phyloP scores from a whole-genome alignment of 1,140 invertebrate species.

The Drosophila funebris region DNA sequence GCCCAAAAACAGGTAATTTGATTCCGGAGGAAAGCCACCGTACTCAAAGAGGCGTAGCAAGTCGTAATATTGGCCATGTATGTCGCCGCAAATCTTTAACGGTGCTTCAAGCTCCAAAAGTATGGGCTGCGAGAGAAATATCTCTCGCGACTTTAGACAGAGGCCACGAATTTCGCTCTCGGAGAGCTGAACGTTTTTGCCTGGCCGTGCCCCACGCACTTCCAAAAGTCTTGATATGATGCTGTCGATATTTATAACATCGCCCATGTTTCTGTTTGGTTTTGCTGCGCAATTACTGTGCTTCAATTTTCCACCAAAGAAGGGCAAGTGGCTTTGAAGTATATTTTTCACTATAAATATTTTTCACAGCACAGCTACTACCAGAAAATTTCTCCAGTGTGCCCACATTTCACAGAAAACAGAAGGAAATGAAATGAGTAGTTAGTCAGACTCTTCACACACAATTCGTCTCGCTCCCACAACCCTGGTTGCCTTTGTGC shows the following conservation, averaged over 20 bases:
- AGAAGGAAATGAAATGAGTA: slow-evolving; percentile 55
- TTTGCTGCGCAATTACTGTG: slow-evolving; percentile 55
- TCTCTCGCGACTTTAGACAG: slow-evolving; percentile 98
- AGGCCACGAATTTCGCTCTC: slow-evolving; percentile 98
- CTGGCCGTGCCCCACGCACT: slow-evolving; percentile 82
- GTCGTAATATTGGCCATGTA: slow-evolving; percentile 99
- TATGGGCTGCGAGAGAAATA: slow-evolving; percentile 99
- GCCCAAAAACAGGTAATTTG: slow-evolving; percentile 99
- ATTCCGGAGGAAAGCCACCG: slow-evolving; percentile 99
- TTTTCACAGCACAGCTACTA: slow-evolving; percentile 71
- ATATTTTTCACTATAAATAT: slow-evolving; percentile 69
- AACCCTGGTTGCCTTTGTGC: background rate
- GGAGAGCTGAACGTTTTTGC: slow-evolving; percentile 98
- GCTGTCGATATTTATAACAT: slow-evolving; percentile 83
- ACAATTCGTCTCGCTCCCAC: slow-evolving; percentile 23
- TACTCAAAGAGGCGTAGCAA: slow-evolving; percentile 99
- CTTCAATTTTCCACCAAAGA: slow-evolving; percentile 53
- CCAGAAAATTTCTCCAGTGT: slow-evolving; percentile 68
- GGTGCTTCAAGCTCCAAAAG: slow-evolving; percentile 98
- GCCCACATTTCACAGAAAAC: slow-evolving; percentile 43
- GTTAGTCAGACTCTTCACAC: slow-evolving; percentile 45
- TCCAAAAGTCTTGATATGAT: slow-evolving; percentile 81
- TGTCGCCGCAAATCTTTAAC: slow-evolving; percentile 99
- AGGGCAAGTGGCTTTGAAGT: slow-evolving; percentile 53
- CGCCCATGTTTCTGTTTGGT: slow-evolving; percentile 72